phyloP scores from a whole-genome alignment of 2,888 invertebrate genomes.

The Tridacna gigas region DNA sequence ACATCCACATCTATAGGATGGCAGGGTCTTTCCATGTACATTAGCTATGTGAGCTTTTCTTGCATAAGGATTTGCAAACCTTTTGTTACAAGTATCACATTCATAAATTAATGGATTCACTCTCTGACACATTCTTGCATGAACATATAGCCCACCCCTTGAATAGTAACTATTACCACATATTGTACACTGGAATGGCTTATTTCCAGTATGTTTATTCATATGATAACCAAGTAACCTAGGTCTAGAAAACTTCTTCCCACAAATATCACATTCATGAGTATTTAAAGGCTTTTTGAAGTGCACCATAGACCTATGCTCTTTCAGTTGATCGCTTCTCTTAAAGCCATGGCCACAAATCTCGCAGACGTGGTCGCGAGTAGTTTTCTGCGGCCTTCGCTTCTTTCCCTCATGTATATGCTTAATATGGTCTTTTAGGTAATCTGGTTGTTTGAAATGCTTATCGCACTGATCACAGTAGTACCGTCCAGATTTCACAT shows the following conservation, averaged over 20 bases:
- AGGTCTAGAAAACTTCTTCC: constrained; percentile 16
- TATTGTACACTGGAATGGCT: constrained; percentile 10
- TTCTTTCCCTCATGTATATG: constrained; percentile 12
- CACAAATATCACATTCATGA: constrained; percentile 21
- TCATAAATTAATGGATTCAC: background rate
- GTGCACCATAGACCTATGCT: constrained; percentile 25
- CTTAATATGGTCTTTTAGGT: constrained; percentile 8
- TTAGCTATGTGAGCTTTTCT: background rate
- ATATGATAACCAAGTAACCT: constrained; percentile 18
- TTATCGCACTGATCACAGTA: constrained; percentile 12
- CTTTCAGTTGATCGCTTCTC: constrained; percentile 17
- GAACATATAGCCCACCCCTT: constrained; percentile 4
- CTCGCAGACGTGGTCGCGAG: constrained; percentile 21
- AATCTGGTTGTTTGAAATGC: constrained; percentile 15
- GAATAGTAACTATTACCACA: constrained; percentile 22
- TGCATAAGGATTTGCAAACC: constrained; percentile 15
- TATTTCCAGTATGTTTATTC: constrained; percentile 17
- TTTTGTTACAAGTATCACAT: constrained; percentile 17
- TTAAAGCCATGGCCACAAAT: constrained; percentile 30
- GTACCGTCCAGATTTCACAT: constrained; percentile 4
- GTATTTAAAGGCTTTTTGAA: constrained; percentile 8
- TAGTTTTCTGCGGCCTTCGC: constrained; percentile 13
- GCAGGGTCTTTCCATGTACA: background rate
- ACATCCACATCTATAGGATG: constrained; percentile 10
- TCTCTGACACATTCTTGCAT: constrained; percentile 12